Percentiles rank a stretch among this genome's conserved stretches.
Conservation (phyloP, 2,888 invertebrate genomes). For the Hemaris fuciformis region DNA sequence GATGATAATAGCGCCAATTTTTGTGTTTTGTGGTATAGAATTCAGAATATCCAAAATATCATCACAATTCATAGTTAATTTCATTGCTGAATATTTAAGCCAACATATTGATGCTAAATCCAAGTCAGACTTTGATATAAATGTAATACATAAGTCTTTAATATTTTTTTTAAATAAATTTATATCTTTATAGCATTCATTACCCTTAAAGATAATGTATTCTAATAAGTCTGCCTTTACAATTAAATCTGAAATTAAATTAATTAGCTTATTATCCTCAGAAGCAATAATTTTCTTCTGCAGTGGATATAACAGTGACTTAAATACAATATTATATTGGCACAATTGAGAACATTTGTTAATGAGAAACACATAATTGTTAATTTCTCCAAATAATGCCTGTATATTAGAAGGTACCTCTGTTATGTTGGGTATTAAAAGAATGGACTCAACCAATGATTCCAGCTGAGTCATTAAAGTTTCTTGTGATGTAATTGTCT, state of each 20-base stretch:
- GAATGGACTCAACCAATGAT: constrained; percentile 38
- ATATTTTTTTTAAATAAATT: constrained; percentile 57
- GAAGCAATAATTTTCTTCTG: constrained; percentile 58
- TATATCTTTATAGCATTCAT: constrained; percentile 50
- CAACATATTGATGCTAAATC: constrained; percentile 74
- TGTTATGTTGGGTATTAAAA: constrained; percentile 34
- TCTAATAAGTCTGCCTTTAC: constrained; percentile 70
- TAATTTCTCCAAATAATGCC: constrained; percentile 55
- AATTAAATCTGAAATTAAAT: constrained; percentile 51
- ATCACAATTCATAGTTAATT: constrained; percentile 41
- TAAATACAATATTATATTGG: constrained; percentile 51
- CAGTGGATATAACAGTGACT: constrained; percentile 55
- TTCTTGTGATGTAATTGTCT: constrained; percentile 52
- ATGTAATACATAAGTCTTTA: constrained; percentile 59
- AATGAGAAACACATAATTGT: constrained; percentile 53
- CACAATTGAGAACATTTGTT: constrained; percentile 50
- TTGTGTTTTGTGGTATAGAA: constrained; percentile 65
- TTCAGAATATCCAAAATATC: constrained; percentile 61
- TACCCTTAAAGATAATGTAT: constrained; percentile 65
- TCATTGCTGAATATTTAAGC: constrained; percentile 67
- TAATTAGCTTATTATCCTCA: constrained; percentile 32
- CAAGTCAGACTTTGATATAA: constrained; percentile 65
- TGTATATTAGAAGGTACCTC: constrained; percentile 48
- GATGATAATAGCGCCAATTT: constrained; percentile 67
- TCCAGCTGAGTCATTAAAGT: constrained; percentile 52